Evolutionary conservation across 2,888 invertebrate genomes (phyloP).

Genomic region (Dynastes grantii): DNA sequence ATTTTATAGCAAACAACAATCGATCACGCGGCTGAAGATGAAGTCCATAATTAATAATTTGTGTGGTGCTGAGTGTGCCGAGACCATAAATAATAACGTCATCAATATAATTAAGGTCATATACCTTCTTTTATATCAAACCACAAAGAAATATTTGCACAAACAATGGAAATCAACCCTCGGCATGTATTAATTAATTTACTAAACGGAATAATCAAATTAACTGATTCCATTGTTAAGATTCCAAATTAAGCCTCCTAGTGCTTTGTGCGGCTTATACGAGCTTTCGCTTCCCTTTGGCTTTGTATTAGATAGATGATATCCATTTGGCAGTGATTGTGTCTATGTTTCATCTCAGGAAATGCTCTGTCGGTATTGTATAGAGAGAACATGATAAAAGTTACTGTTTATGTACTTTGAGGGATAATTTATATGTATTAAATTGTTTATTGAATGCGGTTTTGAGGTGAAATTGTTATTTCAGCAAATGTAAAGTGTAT

Average conservation of each 20-base stretch:
- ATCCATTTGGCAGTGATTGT: neutral
- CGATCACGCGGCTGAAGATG: too few species aligned
- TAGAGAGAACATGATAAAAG: neutral
- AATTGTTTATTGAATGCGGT: neutral
- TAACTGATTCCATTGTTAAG: neutral
- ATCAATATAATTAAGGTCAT: too few species aligned
- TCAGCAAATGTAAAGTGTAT: neutral
- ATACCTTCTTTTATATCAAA: too few species aligned
- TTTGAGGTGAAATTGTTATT: neutral
- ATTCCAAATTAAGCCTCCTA: neutral
- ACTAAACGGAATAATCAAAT: neutral
- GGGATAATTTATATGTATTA: neutral
- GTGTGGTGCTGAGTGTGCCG: too few species aligned
- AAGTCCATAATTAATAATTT: too few species aligned
- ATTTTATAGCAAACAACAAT: too few species aligned
- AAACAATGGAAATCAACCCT: too few species aligned
- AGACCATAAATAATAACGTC: too few species aligned
- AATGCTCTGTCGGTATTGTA: neutral
- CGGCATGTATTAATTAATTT: conserved; percentile 1
- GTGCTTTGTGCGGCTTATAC: neutral
- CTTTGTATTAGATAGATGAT: neutral
- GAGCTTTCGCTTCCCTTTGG: neutral
- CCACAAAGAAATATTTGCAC: too few species aligned
- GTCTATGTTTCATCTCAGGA: neutral
- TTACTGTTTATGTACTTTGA: neutral